Evolutionary conservation across 2,888 invertebrate genomes (phyloP), one percentile per base, ranked within the genome.

Genomic region (Ecdyonurus torrentis): DNA sequence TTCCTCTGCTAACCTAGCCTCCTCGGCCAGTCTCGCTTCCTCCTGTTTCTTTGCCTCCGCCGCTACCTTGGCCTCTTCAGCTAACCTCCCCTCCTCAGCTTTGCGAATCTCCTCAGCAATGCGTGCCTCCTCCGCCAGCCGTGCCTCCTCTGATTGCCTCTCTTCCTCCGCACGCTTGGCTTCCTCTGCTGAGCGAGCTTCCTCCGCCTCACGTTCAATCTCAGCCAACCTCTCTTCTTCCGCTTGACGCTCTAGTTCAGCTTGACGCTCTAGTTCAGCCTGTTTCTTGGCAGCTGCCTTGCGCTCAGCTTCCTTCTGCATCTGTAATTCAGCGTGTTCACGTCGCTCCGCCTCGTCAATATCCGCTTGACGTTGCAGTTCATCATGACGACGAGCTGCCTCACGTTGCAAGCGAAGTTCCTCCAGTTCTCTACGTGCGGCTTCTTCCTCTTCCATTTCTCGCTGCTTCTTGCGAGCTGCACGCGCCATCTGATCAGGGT

Each of bases 381-480:
- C 55, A n/a, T 5, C 55, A 5, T 7, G 5, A 5, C 20, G 55
- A 5, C 22, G 5, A 7, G n/a, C 19, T n/a, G n/a, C 55, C 10
- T 5, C n/a, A 55, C 55, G 55, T n/a, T 20, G 10, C 19, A 22
- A n/a, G 3, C 55, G 55, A 5, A 20, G 10, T 5, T 55, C 55
- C 55, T 55, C 55, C 55, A 55, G 7, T n/a, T 55, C 55, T 7
- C 20, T 5, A 7, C 55, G 10, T 5, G 55, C 55, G 7, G n/a
- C 55, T n/a, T 55, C 55, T n/a, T 55, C 55, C 7, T 20, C 55
- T n/a, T 55, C 55, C 19, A 20, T 22, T 22, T 55, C 19, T 7
- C 55, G 55, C 55, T 55, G n/a, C 55, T 55, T 55, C 55, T n/a
- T 7, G 55, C 55, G 55, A n/a, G 55, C 55, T 20, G 20, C 55